These are phyloP conservation scores for Patella depressa DNA, from an alignment of 2,888 invertebrate genomes.

Conservation along the genomic window DNA sequence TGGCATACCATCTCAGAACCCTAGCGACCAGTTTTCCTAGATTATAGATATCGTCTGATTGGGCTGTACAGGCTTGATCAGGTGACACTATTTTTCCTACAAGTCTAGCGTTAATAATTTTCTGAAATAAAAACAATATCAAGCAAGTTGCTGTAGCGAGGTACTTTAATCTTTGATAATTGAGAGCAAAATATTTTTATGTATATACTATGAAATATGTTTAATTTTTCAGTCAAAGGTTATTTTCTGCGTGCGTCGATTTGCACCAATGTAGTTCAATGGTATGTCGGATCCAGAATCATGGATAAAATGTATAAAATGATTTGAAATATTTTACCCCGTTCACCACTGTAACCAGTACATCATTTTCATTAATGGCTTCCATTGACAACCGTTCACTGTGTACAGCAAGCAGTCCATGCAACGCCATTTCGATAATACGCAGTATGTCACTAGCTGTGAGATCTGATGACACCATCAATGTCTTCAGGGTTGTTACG, in stretches of 20 bases:
- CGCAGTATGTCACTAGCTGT: background rate
- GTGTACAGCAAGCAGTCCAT: background rate
- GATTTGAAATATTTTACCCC: background rate
- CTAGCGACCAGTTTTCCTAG: background rate
- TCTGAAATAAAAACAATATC: background rate
- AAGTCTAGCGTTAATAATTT: background rate
- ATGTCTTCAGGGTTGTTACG: background rate
- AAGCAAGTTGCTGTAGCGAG: background rate
- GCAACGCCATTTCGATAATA: background rate
- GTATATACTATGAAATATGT: no score
- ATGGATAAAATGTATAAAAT: no score
- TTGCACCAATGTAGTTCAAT: no score
- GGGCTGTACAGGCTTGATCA: background rate
- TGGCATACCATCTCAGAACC: background rate
- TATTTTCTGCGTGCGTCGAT: no score
- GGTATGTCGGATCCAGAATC: no score
- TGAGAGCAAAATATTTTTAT: no score
- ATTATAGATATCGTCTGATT: background rate
- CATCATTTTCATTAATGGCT: background rate
- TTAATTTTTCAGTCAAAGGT: no score
- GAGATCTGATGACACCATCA: background rate
- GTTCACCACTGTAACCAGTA: background rate
- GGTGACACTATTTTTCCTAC: background rate
- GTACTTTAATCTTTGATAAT: no score
- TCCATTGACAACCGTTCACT: background rate